Evolutionary conservation across 2,113 vertebrate species (phyloP).

Genomic region (Toxotes chatareus): DNA sequence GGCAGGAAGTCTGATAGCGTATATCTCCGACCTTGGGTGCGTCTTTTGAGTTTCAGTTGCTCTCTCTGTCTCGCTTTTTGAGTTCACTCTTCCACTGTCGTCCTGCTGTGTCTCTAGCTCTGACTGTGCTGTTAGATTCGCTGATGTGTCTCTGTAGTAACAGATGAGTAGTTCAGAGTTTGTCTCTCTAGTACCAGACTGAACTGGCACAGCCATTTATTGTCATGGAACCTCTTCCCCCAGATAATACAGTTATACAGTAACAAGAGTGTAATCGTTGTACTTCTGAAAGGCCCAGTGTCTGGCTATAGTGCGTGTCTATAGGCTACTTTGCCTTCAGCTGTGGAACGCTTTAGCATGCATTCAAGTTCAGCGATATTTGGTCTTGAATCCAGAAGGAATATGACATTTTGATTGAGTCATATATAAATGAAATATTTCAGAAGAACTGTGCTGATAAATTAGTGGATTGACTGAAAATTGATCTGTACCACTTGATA

Average conservation of each 20-base stretch:
- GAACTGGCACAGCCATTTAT: conserved; percentile 13
- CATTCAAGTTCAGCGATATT: background rate
- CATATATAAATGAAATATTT: too few relatives aligned
- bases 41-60: conserved; percentile 31
- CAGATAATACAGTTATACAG: conserved; percentile 17
- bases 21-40: conserved; percentile 55
- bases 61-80: conserved; percentile 4
- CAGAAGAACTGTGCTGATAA: background rate
- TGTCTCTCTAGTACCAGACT: background rate
- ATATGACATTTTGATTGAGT: background rate
- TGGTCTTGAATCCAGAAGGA: background rate
- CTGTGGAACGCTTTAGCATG: background rate
- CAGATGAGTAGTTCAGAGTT: conserved; percentile 2
- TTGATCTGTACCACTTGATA: background rate
- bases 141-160: background rate
- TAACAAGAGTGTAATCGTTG: conserved; percentile 25
- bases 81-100: background rate
- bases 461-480: too few relatives aligned
- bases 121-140: background rate
- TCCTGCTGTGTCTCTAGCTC: background rate
- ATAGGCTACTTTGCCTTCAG: background rate
- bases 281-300: conserved; percentile 21
- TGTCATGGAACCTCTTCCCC: background rate
- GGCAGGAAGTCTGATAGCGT: conserved; percentile 54
- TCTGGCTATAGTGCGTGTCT: background rate